These are phyloP conservation scores for Cyprinodon variegatus DNA, from an alignment of 2,113 vertebrate genomes.

Conservation along the genomic window DNA sequence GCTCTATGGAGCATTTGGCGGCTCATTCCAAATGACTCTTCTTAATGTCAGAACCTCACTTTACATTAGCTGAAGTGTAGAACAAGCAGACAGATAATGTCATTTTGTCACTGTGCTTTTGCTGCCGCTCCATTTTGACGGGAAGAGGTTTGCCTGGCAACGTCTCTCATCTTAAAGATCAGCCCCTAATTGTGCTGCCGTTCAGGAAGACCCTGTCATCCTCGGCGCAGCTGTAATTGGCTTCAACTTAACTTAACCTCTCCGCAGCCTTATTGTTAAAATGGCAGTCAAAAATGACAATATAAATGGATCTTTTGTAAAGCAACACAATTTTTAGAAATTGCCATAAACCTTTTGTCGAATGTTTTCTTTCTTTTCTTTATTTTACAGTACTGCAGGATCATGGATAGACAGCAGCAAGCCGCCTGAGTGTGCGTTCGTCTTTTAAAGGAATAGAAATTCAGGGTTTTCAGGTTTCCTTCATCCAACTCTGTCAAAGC, in stretches of 20 bases:
- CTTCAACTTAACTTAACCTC: slow-evolving; percentile 81
- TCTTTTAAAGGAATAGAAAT: slow-evolving; percentile 27
- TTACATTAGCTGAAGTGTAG: slow-evolving; percentile 72
- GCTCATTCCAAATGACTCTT: slow-evolving; percentile 66
- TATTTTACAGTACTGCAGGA: slow-evolving; percentile 1
- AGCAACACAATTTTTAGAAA: slow-evolving; percentile 42
- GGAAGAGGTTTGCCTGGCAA: slow-evolving; percentile 50
- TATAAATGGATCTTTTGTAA: slow-evolving; percentile 63
- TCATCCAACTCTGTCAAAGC: slow-evolving; percentile 28
- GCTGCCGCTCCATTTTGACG: slow-evolving; percentile 62
- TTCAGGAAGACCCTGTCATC: slow-evolving; percentile 57
- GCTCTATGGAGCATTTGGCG: slow-evolving; percentile 34
- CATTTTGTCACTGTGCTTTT: slow-evolving; percentile 67
- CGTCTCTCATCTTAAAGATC: slow-evolving; percentile 75
- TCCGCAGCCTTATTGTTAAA: slow-evolving; percentile 47
- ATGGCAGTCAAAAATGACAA: slow-evolving; percentile 42
- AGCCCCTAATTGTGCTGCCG: slow-evolving; percentile 72
- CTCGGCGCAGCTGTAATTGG: slow-evolving; percentile 72
- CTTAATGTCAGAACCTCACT: slow-evolving; percentile 80
- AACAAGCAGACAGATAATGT: slow-evolving; percentile 76
- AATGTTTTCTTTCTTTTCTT: background rate
- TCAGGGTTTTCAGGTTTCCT: slow-evolving; percentile 22
- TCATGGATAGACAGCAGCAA: background rate
- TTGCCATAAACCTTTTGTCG: slow-evolving; percentile 8
- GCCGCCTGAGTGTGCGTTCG: slow-evolving; percentile 10